phyloP scores from a whole-genome alignment of 2,113 vertebrate genomes.

The Tautogolabrus adspersus region DNA sequence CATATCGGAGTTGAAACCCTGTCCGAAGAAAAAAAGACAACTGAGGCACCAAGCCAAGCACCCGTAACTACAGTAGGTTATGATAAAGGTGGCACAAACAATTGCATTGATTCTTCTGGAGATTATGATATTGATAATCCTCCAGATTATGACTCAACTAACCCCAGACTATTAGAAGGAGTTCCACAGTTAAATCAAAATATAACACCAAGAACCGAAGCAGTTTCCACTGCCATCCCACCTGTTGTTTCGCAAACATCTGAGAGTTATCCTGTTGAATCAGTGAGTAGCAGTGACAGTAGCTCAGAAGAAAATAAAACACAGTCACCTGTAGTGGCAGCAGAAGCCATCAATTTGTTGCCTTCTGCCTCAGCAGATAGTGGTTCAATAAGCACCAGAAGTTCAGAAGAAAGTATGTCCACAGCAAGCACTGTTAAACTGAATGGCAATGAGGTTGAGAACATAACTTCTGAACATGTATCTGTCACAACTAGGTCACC shows the following conservation, averaged over 20 bases:
- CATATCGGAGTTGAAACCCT: constrained; percentile 3
- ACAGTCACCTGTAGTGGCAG: neutral
- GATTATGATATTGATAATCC: neutral
- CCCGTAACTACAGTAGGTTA: constrained; percentile 20
- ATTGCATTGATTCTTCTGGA: neutral
- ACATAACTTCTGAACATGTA: neutral
- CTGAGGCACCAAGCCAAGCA: constrained; percentile 6
- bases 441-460: constrained; percentile 11
- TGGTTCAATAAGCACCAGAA: constrained; percentile 40
- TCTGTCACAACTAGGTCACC: constrained; percentile 19
- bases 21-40: constrained; percentile 23
- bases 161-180: constrained; percentile 31
- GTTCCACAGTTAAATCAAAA: constrained; percentile 20
- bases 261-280: constrained; percentile 13
- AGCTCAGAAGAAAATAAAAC: constrained; percentile 28
- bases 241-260: constrained; percentile 27
- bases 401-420: constrained; percentile 41
- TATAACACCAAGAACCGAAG: neutral
- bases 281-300: constrained; percentile 14
- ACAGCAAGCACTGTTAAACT: constrained; percentile 7
- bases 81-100: constrained; percentile 16
- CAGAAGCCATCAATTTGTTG: constrained; percentile 17
- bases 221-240: neutral
- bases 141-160: constrained; percentile 45
- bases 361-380: constrained; percentile 27